phyloP scores from a whole-genome alignment of 2,797 vertebrate genomes.

The Sebastes vulpes region DNA sequence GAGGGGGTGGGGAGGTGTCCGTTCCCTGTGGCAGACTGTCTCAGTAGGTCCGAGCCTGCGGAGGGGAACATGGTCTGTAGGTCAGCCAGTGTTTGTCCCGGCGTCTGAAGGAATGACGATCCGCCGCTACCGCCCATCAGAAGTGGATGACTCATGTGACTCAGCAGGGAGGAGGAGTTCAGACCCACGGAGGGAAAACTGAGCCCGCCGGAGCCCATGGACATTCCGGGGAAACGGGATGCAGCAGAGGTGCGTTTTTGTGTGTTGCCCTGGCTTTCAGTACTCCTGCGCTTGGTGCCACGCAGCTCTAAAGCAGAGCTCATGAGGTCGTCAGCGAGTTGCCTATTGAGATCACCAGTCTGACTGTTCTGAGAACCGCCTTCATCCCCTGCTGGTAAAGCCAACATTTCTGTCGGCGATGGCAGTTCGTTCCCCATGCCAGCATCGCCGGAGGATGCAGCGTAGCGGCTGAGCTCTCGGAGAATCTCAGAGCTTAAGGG shows the following conservation, averaged over 20 bases:
- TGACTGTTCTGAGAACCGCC: conserved; percentile 64
- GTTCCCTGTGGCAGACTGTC: conserved; percentile 86
- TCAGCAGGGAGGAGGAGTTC: conserved; percentile 88
- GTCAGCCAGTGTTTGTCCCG: conserved; percentile 91
- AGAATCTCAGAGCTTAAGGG: conserved; percentile 94
- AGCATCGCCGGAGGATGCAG: conserved; percentile 82
- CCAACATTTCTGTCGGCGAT: conserved; percentile 25
- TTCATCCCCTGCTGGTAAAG: conserved; percentile 59
- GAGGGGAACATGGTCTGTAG: conserved; percentile 94
- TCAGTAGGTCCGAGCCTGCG: conserved; percentile 88
- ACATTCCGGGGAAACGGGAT: conserved; percentile 86
- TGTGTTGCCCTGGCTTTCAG: conserved; percentile 84
- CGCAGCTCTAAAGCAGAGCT: conserved; percentile 87
- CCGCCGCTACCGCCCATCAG: conserved; percentile 90
- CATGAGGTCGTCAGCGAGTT: conserved; percentile 76
- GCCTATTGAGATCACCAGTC: conserved; percentile 63
- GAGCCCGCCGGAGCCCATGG: conserved; percentile 87
- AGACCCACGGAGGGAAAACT: conserved; percentile 90
- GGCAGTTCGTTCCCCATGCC: conserved; percentile 61
- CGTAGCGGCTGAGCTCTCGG: conserved; percentile 92
- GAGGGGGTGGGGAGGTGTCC: conserved; percentile 88
- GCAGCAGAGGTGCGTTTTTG: conserved; percentile 87
- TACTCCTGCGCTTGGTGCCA: conserved; percentile 90
- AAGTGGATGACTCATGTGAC: conserved; percentile 91
- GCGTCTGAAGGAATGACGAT: conserved; percentile 92